Evolutionary conservation across 23 tunicate species (phyloP).

Genomic region (Ascidia mentula): DNA sequence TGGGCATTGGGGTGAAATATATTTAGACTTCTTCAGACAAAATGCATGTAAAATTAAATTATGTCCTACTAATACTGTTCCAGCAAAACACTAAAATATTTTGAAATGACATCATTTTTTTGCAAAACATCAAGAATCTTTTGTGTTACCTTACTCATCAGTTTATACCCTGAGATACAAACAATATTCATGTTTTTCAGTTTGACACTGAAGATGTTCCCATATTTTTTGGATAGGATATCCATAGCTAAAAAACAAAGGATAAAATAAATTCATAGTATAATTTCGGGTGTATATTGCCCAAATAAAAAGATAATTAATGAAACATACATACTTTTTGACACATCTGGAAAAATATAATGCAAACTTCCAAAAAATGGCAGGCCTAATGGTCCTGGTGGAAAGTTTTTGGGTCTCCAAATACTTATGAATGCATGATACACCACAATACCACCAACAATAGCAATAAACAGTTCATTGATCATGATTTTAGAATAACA

Average conservation of each 20-base stretch:
- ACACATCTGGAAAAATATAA: background rate
- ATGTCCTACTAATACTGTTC: too few species aligned
- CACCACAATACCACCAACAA: too few species aligned
- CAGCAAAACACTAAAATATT: background rate
- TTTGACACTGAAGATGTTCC: background rate
- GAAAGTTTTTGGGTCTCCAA: slow-evolving; percentile 13
- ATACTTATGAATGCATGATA: background rate
- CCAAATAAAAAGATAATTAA: background rate
- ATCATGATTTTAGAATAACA: too few species aligned
- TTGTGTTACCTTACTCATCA: background rate
- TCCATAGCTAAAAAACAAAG: background rate
- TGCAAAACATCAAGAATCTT: too few species aligned
- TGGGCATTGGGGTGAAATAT: too few species aligned
- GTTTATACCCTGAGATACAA: background rate
- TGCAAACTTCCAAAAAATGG: background rate
- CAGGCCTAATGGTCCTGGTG: slow-evolving; percentile 16
- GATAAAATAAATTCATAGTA: too few species aligned
- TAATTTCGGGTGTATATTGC: too few species aligned
- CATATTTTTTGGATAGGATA: background rate
- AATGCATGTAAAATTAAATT: too few species aligned
- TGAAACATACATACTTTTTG: background rate
- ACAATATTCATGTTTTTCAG: background rate
- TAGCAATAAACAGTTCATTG: too few species aligned
- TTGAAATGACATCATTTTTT: too few species aligned
- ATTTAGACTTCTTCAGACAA: too few species aligned